Evolutionary conservation across 2,888 invertebrate species (phyloP), one percentile per base, ranked within the genome.

Genomic region (Eupithecia pulchellata): DNA sequence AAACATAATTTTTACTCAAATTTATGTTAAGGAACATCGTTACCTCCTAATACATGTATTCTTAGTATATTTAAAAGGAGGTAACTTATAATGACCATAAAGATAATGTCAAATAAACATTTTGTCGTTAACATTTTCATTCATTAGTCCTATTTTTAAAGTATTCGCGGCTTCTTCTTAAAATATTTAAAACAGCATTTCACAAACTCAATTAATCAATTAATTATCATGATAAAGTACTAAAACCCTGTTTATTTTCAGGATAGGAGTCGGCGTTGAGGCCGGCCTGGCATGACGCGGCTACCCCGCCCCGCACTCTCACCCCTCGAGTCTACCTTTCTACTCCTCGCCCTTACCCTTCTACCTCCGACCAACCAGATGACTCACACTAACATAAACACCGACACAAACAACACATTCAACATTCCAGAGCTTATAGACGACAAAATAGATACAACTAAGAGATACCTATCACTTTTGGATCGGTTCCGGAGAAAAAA

Each of bases 271-370:
- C 86, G 85, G 87, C 84, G 83, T 73, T 85, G 78, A 84, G 79
- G 90, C 86, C 87, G 86, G 85, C 91, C 87, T 91, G 93, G 92
- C 86, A 93, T 93, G 93, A 91, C 89, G 92, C 89, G 86, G 81
- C 83, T 83, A 84, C 84, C 82, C 83, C 85, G 81, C 78, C 83
- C 78, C 81, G 68, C 82, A 76, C 79, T 82, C 83, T 89, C 86
- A 88, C 78, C 91, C 91, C 88, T 89, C 84, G 91, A 85, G 78
- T 80, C 86, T 77, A 82, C 82, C 88, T 89, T 88, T 75, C 81
- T 83, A 81, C 75, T 88, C 81, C 79, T 82, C 84, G 79, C 75
- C 17, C 36, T 89, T 27, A 79, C 86, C 74, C 79, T 87, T 62
- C 74, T 87, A 69, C 87, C 91, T 30, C 78, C 83, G 64, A 82